Percentiles rank a stretch among this genome's conserved stretches.
phyloP scores from a whole-genome alignment of 2,888 invertebrate species.

The Nemurella pictetii region DNA sequence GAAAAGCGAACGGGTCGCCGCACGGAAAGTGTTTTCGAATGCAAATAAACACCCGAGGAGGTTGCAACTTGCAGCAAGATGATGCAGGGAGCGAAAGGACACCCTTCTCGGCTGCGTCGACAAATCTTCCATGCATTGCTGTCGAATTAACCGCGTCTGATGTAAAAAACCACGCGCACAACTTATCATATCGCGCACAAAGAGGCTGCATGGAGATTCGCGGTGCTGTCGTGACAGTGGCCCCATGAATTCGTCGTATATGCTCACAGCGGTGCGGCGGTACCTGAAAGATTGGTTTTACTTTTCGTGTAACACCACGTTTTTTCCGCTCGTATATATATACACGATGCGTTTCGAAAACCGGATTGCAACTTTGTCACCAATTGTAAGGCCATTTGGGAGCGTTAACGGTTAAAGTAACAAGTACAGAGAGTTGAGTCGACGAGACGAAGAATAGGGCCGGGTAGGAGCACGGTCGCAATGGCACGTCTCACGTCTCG shows the following conservation, averaged over 20 bases:
- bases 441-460: background rate
- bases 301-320: constrained; percentile 6
- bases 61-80: background rate
- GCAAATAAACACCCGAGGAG: background rate
- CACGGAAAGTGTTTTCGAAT: background rate
- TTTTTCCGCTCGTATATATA: background rate
- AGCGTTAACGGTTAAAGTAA: constrained; percentile 7
- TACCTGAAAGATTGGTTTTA: constrained; percentile 18
- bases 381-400: constrained; percentile 8
- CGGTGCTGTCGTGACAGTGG: background rate
- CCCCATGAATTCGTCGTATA: background rate
- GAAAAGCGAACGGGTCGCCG: background rate
- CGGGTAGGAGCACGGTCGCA: background rate
- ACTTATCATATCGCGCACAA: background rate
- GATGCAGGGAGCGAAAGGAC: too few species aligned
- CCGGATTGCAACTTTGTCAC: background rate
- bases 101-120: background rate
- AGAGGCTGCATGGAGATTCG: background rate
- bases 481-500: background rate
- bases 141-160: background rate
- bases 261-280: background rate
- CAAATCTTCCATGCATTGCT: background rate
- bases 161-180: background rate
- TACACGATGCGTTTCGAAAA: background rate
- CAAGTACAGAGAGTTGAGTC: background rate